Evolutionary conservation across 2,888 invertebrate species (phyloP), one percentile per base, ranked within the genome.

Genomic region (Sylvicola cinctus): DNA sequence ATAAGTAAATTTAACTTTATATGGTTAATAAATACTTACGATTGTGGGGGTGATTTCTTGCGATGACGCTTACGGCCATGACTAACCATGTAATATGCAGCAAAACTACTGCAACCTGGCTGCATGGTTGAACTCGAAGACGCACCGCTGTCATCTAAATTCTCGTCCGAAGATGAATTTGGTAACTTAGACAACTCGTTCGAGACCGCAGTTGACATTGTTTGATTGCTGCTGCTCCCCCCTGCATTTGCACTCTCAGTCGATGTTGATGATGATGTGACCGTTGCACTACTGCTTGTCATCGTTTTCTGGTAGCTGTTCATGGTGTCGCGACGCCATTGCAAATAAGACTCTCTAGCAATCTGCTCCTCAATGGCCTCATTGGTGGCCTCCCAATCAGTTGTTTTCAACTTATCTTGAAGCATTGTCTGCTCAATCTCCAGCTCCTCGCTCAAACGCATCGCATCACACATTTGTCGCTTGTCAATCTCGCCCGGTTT

Each of bases 331-430:
- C 68, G 63, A 32, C 78, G 60, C 74, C 75, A 84, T 50, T 83
- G 79, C 32, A 83, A 64, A 55, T 83, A 84, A 28, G 80, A 81
- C 55, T 85, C 83, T 12, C 81, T 62, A 4, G 84, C 83, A 8
- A 83, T 78, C 60, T 84, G 83, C 50, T 85, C 81, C 49, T 83
- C 80, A 36, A 87, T 74, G n/a, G 79, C 79, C 52, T 85, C 83
- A 50, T 83, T 83, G 1, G 87, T 88, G 7, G 85, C 78, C 54
- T 88, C 85, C 81, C 83, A 85, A 55, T 88, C 87, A 5, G 85
- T 84, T 39, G 84, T 84, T 46, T 75, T 70, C 31, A 87, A 55
- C 52, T 88, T 88, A 52, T 88, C 87, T 54, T 87, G 79, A 45
- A 88, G 62, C 85, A 88, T 88, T 2, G 83, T 75, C 74, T 80